phyloP scores from a whole-genome alignment of 2,888 invertebrate species.

The Callyntrura guangdongensis region DNA sequence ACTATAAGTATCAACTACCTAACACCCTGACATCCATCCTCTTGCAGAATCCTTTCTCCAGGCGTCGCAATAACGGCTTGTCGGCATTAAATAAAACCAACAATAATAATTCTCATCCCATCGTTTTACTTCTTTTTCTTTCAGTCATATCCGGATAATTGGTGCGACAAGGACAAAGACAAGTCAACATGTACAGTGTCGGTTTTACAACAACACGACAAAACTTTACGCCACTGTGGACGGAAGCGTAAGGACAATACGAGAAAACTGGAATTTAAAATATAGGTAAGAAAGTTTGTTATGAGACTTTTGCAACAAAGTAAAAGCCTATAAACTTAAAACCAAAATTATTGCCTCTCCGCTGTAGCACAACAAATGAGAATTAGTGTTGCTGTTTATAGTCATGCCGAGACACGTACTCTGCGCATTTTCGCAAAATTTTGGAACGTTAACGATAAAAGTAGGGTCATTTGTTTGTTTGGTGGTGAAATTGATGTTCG shows the following conservation, averaged over 20 bases:
- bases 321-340: neutral
- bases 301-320: neutral
- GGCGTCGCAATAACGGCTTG: neutral
- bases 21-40: neutral
- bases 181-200: constrained; percentile 83
- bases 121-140: constrained; percentile 32
- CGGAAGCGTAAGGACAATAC: constrained; percentile 89
- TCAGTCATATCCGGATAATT: constrained; percentile 90
- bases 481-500: constrained; percentile 57
- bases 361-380: constrained; percentile 25
- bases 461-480: constrained; percentile 54
- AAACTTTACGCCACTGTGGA: constrained; percentile 81
- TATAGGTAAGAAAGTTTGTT: constrained; percentile 86
- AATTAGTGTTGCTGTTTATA: constrained; percentile 39
- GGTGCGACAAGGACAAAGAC: constrained; percentile 94
- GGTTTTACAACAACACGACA: constrained; percentile 84
- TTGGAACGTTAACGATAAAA: constrained; percentile 21
- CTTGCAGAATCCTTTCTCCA: neutral
- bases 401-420: neutral
- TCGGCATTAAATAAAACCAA: neutral
- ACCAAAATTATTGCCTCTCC: neutral
- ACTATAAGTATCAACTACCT: neutral
- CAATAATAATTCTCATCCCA: neutral
- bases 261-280: constrained; percentile 97
- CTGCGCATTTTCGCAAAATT: neutral